Base-by-base conservation (phyloP, 2,888 invertebrate genomes). In the Sminthurinus aureus region DNA sequence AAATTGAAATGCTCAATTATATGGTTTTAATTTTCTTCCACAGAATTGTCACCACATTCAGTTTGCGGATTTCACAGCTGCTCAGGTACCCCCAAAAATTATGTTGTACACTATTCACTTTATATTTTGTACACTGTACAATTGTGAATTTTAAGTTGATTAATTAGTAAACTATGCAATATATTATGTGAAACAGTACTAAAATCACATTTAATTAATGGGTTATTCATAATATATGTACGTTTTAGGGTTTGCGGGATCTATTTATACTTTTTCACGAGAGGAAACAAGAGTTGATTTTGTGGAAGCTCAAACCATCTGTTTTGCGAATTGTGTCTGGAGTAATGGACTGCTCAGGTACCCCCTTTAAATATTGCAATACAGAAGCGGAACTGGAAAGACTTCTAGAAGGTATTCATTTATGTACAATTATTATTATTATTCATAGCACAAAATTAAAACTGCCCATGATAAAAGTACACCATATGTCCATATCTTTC, bases 51-150 rank as follows among this genome's bases (percentile, higher is more conserved):
- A 95, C 66, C 95, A 96, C 91, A 95, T 96, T 89, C 96, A 96
- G 91, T 95, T 95, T 86, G 95, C 96, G 22, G 96, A 96, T 91
- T 96, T 94, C 90, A 96, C 96, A 0, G 96, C 96, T 18, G 96
- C 96, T 76, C 94, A 93, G 89, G 94, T 93, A 90, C 38, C 20
- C 13, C 6, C 2, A 9, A 67, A 20, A 67, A n/a, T 13, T 13
- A 13, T 67, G 67, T n/a, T n/a, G 8, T 20, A 67, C 11, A 18
- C 67, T 67, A 20, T 20, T 13, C 67, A n/a, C n/a, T 69, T 58
- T 58, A 58, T 58, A 58, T 64, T 69, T n/a, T 69, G 20, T 11
- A 69, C 0, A 3, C 58, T 58, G 58, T 18, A 15, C 58, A 13
- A 18, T 58, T 69, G n/a, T 69, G 69, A 9, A 69, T 69, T 58